Evolutionary conservation across 2,113 vertebrate genomes (phyloP).

Genomic region (Asarcornis scutulata): DNA sequence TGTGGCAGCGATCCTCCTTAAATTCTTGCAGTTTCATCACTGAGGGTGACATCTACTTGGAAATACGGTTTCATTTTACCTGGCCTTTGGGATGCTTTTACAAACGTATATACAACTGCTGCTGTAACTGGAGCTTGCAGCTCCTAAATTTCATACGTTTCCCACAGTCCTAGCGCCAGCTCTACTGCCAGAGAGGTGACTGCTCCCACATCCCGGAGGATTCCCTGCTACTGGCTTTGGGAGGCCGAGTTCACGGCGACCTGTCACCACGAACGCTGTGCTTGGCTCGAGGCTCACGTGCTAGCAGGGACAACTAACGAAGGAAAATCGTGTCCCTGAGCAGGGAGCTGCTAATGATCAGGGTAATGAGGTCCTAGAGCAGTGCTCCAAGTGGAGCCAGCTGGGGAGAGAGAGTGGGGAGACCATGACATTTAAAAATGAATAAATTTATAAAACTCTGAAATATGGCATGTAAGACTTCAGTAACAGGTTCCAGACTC

Average conservation of each 20-base stretch:
- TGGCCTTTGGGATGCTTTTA: neutral
- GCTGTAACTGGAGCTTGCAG: neutral
- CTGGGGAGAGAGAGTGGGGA: too few species aligned
- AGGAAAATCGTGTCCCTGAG: neutral
- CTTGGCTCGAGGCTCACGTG: neutral
- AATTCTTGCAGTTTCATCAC: neutral
- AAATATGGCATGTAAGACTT: neutral
- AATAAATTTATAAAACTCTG: neutral
- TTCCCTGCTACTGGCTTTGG: neutral
- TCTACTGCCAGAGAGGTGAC: neutral
- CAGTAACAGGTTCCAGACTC: neutral
- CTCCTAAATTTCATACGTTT: neutral
- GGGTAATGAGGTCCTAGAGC: neutral
- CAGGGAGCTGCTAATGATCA: neutral
- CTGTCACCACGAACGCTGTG: neutral
- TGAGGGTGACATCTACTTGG: neutral
- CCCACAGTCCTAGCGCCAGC: neutral
- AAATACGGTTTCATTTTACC: neutral
- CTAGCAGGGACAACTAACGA: neutral
- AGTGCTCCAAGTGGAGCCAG: neutral
- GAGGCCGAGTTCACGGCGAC: neutral
- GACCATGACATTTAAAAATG: neutral
- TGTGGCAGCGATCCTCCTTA: neutral
- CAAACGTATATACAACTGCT: neutral
- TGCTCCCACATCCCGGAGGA: neutral